Conservation (phyloP, 2,113 vertebrate species). For the Mormoops blainvillei region DNA sequence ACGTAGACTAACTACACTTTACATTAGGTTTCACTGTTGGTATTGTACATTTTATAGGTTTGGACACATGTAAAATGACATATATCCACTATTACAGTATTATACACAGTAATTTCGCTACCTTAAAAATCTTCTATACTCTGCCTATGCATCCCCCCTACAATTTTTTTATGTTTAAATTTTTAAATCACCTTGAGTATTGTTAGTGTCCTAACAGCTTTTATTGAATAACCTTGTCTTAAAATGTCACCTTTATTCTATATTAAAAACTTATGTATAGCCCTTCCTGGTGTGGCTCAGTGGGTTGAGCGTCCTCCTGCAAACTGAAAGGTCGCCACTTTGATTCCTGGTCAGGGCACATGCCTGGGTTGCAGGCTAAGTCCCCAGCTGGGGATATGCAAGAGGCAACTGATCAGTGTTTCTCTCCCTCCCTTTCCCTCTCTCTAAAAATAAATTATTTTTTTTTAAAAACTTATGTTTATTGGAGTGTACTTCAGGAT, state of each 20-base stretch:
- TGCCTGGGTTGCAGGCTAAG: too few relatives aligned
- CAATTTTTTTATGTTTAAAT: background rate
- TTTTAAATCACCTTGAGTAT: background rate
- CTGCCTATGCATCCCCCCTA: background rate
- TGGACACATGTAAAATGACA: background rate
- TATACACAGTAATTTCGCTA: background rate
- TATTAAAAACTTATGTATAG: background rate
- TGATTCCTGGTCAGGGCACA: too few relatives aligned
- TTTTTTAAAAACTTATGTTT: background rate
- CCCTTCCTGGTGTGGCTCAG: too few relatives aligned
- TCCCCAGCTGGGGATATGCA: too few relatives aligned
- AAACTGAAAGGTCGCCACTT: too few relatives aligned
- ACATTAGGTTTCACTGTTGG: background rate
- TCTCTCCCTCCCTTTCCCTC: too few relatives aligned
- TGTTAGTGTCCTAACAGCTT: background rate
- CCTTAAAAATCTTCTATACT: background rate
- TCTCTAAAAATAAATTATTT: too few relatives aligned
- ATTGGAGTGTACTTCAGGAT: background rate
- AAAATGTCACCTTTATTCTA: conserved; percentile 22
- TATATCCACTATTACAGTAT: background rate
- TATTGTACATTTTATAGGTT: background rate
- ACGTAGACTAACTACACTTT: background rate
- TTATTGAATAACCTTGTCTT: background rate
- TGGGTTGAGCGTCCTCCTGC: too few relatives aligned
- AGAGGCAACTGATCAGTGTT: too few relatives aligned